A percentile compares a stretch with the other conserved stretches of the same genome.
These are phyloP conservation scores for Propithecus coquereli DNA, from an alignment of 2,113 vertebrate genomes.

Conservation along the genomic window DNA sequence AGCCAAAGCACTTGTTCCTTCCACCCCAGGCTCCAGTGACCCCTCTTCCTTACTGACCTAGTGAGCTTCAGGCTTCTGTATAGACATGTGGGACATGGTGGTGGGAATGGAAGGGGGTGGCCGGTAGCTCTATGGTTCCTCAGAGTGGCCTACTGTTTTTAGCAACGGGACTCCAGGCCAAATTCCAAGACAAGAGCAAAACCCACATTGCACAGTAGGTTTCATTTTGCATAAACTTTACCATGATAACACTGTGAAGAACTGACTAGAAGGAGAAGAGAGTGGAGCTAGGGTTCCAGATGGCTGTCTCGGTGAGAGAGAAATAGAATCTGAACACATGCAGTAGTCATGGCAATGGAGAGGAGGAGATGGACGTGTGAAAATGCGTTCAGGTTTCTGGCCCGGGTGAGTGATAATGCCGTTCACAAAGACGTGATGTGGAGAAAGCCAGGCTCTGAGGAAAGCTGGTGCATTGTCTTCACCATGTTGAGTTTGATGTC, in stretches of 20 bases:
- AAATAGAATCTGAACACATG: neutral
- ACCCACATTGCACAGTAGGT: neutral
- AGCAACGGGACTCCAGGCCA: neutral
- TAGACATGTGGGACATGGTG: no score
- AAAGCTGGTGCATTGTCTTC: neutral
- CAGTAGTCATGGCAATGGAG: neutral
- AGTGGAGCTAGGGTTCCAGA: neutral
- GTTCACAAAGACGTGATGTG: neutral
- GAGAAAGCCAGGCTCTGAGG: neutral
- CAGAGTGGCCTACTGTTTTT: neutral
- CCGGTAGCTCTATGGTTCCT: neutral
- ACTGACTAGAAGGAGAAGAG: neutral
- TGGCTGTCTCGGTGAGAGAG: neutral
- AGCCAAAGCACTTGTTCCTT: neutral
- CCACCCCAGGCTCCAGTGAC: neutral
- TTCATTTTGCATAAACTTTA: neutral
- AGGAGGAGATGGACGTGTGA: neutral
- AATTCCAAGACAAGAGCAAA: neutral
- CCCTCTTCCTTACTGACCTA: neutral
- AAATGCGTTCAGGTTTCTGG: neutral
- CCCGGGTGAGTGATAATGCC: neutral
- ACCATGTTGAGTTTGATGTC: neutral
- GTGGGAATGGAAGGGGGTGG: neutral
- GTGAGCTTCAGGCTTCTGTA: neutral
- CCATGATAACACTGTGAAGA: neutral